Conservation (phyloP, 2,113 vertebrate species). For the Leptosomus discolor region DNA sequence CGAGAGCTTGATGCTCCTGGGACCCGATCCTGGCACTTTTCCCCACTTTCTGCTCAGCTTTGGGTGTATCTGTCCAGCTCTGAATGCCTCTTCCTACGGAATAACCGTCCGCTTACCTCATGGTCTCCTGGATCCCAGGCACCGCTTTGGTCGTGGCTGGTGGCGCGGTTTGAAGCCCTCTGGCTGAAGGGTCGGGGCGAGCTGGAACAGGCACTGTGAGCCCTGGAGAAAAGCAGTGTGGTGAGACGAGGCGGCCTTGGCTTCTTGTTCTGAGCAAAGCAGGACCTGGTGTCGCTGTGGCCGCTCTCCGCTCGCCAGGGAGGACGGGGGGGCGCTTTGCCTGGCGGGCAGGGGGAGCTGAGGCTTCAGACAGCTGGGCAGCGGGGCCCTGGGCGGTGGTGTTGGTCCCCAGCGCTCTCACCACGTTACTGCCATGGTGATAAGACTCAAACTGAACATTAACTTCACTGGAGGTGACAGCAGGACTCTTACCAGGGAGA, state of each 20-base stretch:
- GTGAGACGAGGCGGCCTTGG: neutral
- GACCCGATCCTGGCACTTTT: neutral
- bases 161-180: neutral
- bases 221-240: neutral
- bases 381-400: neutral
- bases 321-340: neutral
- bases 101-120: accelerated
- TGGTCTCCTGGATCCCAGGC: neutral
- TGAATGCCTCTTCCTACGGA: neutral
- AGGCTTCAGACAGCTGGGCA: neutral
- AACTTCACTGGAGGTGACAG: neutral
- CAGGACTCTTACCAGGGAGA: neutral
- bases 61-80: neutral
- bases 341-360: neutral
- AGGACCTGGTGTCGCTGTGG: neutral
- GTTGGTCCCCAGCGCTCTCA: accelerated
- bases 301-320: neutral
- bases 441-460: neutral
- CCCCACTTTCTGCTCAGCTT: neutral
- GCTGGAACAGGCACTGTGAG: neutral
- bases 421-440: accelerated
- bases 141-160: accelerated
- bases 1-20: neutral
- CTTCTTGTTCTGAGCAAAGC: neutral
- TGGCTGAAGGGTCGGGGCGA: neutral